A percentile compares a stretch with the other conserved stretches of the same genome.
phyloP scores from a whole-genome alignment of 2,113 vertebrate genomes.

The Centropristis striata region DNA sequence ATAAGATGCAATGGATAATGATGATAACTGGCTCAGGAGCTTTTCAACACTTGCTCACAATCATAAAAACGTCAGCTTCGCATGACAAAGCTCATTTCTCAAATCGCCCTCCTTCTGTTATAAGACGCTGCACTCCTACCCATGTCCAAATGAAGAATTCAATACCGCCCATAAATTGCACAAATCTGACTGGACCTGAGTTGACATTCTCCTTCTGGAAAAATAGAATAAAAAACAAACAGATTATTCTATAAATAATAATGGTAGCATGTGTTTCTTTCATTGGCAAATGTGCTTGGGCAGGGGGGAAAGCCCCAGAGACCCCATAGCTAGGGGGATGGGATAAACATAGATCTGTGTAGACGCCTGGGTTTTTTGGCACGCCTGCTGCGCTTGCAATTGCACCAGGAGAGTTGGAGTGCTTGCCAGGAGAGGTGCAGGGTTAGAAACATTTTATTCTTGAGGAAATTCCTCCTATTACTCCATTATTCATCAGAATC shows the following conservation, averaged over 20 bases:
- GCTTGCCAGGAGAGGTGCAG: conserved; percentile 76
- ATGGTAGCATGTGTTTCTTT: conserved; percentile 78
- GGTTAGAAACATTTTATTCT: conserved; percentile 83
- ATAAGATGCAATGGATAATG: conserved; percentile 70
- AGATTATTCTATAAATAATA: conserved; percentile 85
- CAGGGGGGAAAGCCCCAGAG: conserved; percentile 69
- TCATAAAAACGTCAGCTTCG: conserved; percentile 80
- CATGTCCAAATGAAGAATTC: conserved; percentile 61
- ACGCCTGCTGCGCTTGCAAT: conserved; percentile 42
- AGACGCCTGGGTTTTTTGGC: conserved; percentile 68
- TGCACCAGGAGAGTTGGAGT: conserved; percentile 69
- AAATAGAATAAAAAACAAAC: conserved; percentile 82
- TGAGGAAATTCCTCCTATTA: conserved; percentile 82
- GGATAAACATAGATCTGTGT: conserved; percentile 75
- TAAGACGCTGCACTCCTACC: conserved; percentile 36
- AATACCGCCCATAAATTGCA: conserved; percentile 63
- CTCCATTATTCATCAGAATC: conserved; percentile 82
- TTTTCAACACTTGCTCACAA: conserved; percentile 79
- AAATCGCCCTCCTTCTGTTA: conserved; percentile 51
- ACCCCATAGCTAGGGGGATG: conserved; percentile 74
- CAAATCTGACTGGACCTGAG: conserved; percentile 53
- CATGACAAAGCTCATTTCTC: conserved; percentile 80
- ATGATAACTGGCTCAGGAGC: conserved; percentile 76
- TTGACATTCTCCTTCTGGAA: conserved; percentile 67
- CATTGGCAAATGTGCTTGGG: conserved; percentile 70